A percentile compares a stretch with the other conserved stretches of the same genome.
Conservation (phyloP, 2,888 invertebrate species). For the Dicyrtoma fusca region DNA sequence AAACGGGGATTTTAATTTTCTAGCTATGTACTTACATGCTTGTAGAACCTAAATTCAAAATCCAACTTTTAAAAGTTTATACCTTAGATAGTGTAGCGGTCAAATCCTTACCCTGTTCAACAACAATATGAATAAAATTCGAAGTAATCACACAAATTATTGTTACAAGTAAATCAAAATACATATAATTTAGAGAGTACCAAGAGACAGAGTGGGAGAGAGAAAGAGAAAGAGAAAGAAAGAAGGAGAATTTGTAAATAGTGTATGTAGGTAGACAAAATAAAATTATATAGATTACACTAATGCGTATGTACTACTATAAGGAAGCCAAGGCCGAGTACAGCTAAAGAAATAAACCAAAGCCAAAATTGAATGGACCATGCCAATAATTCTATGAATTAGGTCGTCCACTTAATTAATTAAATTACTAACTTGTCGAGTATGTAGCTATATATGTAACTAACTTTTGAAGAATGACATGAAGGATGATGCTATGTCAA, state of each 20-base stretch:
- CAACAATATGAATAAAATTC: constrained; percentile 1
- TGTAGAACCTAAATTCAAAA: no score
- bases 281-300: not conserved
- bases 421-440: no score
- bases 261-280: not conserved
- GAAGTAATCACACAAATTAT: not conserved
- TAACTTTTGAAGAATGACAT: no score
- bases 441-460: no score
- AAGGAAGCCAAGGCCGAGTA: constrained; percentile 12
- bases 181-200: not conserved
- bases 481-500: no score
- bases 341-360: constrained; percentile 24
- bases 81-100: no score
- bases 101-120: no score
- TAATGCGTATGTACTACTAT: not conserved
- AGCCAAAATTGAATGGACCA: constrained; percentile 27
- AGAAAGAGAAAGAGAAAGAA: no score
- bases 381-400: constrained; percentile 16
- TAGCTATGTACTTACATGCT: no score
- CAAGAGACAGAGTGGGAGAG: not conserved
- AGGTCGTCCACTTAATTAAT: constrained; percentile 25
- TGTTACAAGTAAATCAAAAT: not conserved
- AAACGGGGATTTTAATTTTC: no score
- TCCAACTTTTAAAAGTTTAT: no score
- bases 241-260: not conserved